Evolutionary conservation across 2,113 vertebrate species (phyloP).

Genomic region (Pontoporia blainvillei): DNA sequence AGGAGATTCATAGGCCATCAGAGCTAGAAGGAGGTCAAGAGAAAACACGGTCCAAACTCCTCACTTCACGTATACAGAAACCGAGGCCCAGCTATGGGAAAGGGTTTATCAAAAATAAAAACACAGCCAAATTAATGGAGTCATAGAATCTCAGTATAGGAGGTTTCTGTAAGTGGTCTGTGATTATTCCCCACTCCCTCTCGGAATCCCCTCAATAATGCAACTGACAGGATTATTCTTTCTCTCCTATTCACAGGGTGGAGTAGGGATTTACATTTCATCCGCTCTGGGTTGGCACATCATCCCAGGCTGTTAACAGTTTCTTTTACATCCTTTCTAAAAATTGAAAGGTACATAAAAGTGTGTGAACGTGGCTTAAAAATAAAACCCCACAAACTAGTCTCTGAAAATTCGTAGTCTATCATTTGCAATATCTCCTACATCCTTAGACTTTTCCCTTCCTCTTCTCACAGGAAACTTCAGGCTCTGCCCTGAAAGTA

Average conservation of each 20-base stretch:
- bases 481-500: neutral
- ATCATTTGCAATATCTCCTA: neutral
- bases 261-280: neutral
- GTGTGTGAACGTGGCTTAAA: neutral
- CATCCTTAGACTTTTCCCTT: neutral
- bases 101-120: neutral
- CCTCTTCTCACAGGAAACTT: neutral
- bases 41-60: neutral
- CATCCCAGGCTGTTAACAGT: neutral
- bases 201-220: neutral
- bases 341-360: neutral
- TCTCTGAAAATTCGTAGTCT: slow-evolving; percentile 11
- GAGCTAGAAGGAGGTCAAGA: neutral
- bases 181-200: neutral
- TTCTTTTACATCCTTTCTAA: neutral
- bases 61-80: neutral
- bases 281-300: neutral
- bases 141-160: neutral
- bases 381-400: neutral
- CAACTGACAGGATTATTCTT: neutral
- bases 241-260: neutral
- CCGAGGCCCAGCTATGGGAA: neutral
- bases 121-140: neutral
- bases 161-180: too few species aligned
- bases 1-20: neutral